Evolutionary conservation across 2,888 invertebrate genomes (phyloP), one percentile per base, ranked within the genome.

Genomic region (Calliopum simillimum): DNA sequence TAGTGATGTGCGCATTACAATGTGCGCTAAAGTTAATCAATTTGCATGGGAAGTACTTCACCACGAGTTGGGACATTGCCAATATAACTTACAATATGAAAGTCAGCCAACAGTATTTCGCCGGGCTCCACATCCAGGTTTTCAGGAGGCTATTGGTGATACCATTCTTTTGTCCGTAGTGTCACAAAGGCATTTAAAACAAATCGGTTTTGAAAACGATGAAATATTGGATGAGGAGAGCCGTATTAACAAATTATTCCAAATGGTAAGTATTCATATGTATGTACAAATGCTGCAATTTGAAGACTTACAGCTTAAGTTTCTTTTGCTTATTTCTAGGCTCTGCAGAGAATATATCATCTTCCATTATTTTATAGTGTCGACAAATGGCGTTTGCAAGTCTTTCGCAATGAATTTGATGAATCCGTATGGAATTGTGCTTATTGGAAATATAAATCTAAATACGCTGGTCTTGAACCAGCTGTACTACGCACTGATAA

Each of bases 61-160:
- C 72, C 91, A 92, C 79, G 92, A 92, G 80, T 89, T 92, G 88
- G 92, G 92, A 2, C 92, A 92, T 80, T 86, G 92, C 23, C 89
- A 92, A 79, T 92, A 92, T 86, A 91, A 89, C 81, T 85, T 91
- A 80, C 90, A 90, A 80, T 92, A 92, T 80, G 89, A 86, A 76
- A 70, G 88, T 69, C 88, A 86, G 75, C 90, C 91, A 47, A 78
- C 85, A 44, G 82, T 88, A 16, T 93, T 90, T 81, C 87, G 92
- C 23, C 87, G 85, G 12, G 93, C 92, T 0, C 83, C 85, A 1
- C 84, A 85, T 81, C 85, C 85, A 0, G 85, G 92, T 69, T 93
- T 93, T 78, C 92, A 93, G 77, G 93, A 93, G 83, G 92, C 92
- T 0, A 90, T 93, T 1, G 93, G 93, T 11, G 93, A 93, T 80